Conservation (phyloP, 2,888 invertebrate genomes). For the Aricia artaxerxes region DNA sequence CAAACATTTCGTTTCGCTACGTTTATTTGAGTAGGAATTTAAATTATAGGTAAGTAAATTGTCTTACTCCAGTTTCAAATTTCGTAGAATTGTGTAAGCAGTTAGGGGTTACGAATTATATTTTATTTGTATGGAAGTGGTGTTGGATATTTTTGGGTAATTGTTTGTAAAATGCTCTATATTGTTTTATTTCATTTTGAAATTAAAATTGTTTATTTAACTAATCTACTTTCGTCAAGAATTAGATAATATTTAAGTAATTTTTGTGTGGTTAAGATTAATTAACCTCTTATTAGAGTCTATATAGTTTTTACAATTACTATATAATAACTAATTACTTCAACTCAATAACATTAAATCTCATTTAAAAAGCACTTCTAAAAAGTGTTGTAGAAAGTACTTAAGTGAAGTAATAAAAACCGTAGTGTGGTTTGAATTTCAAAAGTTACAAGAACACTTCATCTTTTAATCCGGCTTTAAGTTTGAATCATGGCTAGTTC, state of each 20-base stretch:
- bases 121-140: neutral
- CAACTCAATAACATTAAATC: neutral
- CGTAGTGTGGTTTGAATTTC: constrained; percentile 42
- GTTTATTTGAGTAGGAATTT: constrained; percentile 29
- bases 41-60: constrained; percentile 25
- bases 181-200: no score
- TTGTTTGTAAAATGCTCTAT: no score
- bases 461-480: constrained; percentile 64
- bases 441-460: constrained; percentile 55
- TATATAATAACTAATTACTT: neutral
- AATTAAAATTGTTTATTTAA: no score
- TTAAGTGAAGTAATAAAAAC: constrained; percentile 33
- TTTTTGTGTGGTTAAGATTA: neutral
- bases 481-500: constrained; percentile 75
- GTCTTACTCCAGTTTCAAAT: neutral
- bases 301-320: neutral
- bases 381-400: constrained; percentile 16
- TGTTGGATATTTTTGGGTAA: no score
- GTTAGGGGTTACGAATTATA: neutral
- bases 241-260: neutral
- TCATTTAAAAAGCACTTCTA: neutral
- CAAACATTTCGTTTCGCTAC: constrained; percentile 39
- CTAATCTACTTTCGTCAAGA: no score
- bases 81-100: neutral
- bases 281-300: neutral